Conservation (phyloP, 2,888 invertebrate genomes). For the Caenorhabditis parvicauda region DNA sequence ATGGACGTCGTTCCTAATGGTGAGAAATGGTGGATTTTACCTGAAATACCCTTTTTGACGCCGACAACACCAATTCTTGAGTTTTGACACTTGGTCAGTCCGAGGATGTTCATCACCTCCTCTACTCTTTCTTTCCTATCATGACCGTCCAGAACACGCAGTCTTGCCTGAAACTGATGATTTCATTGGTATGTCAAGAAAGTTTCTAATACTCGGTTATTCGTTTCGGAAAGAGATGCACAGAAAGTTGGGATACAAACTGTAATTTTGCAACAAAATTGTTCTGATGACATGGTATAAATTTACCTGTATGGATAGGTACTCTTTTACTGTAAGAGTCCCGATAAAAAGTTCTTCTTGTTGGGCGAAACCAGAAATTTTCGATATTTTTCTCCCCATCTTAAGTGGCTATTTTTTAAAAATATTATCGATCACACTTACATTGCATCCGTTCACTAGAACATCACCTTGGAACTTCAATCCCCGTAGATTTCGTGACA, state of each 20-base stretch:
- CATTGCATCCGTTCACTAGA: slow-evolving; percentile 33
- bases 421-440: neutral
- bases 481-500: slow-evolving; percentile 36
- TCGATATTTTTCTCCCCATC: slow-evolving; percentile 35
- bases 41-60: slow-evolving; percentile 66
- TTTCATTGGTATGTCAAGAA: too few species aligned
- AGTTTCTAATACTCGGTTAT: too few species aligned
- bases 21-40: too few species aligned
- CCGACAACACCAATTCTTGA: slow-evolving; percentile 88
- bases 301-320: slow-evolving; percentile 47
- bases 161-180: too few species aligned
- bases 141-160: too few species aligned
- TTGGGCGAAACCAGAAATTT: slow-evolving; percentile 51
- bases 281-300: too few species aligned
- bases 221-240: slow-evolving; percentile 63
- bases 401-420: slow-evolving; percentile 1
- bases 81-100: slow-evolving; percentile 82
- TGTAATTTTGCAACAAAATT: too few species aligned
- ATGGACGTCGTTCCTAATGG: slow-evolving; percentile 68
- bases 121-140: slow-evolving; percentile 16
- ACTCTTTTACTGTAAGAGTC: slow-evolving; percentile 55
- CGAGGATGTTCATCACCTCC: slow-evolving; percentile 76
- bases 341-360: slow-evolving; percentile 57
- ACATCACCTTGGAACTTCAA: slow-evolving; percentile 57
- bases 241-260: neutral